These are phyloP conservation scores for Tichodroma muraria DNA, from an alignment of 2,113 vertebrate genomes.

Conservation along the genomic window DNA sequence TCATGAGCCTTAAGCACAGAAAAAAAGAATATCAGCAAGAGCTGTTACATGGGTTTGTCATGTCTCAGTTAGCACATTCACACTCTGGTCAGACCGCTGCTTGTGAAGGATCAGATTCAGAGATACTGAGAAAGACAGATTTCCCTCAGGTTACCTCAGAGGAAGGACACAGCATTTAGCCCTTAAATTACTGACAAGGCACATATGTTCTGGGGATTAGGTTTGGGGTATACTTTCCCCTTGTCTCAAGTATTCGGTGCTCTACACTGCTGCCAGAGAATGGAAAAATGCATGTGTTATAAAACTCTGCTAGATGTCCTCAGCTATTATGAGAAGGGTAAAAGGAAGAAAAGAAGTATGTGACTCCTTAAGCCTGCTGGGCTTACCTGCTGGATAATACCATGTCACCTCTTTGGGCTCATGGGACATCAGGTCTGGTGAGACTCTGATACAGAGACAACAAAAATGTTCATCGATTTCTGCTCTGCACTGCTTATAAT, in stretches of 20 bases:
- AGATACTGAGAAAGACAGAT: background rate
- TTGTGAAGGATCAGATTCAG: background rate
- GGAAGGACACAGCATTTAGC: background rate
- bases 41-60: background rate
- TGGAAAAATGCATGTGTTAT: background rate
- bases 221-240: background rate
- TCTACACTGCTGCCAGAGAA: background rate
- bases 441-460: background rate
- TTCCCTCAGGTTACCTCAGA: background rate
- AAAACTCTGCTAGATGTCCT: background rate
- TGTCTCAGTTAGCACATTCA: constrained; percentile 25
- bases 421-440: background rate
- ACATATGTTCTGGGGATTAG: background rate
- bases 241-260: background rate
- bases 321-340: background rate
- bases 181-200: background rate
- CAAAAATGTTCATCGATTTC: background rate
- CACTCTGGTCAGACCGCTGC: background rate
- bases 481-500: background rate
- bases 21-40: constrained; percentile 31
- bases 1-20: background rate
- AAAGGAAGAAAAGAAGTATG: background rate
- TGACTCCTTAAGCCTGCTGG: background rate
- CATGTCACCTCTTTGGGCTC: background rate
- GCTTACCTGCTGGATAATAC: background rate